Percentiles rank a stretch among this genome's conserved stretches.
These are phyloP conservation scores for Micrasema longulum DNA, from an alignment of 1,140 invertebrate species.

Conservation along the genomic window DNA sequence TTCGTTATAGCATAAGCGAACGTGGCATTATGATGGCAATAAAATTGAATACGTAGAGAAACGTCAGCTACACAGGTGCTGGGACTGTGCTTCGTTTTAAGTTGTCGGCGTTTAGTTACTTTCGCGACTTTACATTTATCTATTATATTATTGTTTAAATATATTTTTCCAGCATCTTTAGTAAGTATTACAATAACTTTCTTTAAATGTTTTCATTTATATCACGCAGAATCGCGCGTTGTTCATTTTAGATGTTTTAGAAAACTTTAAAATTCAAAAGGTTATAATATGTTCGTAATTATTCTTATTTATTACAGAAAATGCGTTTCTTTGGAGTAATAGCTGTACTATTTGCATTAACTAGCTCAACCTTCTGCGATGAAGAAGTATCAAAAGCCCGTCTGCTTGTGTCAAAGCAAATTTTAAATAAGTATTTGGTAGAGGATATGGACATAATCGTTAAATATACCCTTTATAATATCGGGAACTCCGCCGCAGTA, in stretches of 20 bases:
- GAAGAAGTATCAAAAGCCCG: constrained; percentile 77
- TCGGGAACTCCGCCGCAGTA: constrained; percentile 87
- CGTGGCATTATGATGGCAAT: constrained; percentile 26
- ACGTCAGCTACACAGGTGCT: constrained; percentile 42
- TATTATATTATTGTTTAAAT: too few species aligned
- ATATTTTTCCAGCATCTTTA: too few species aligned
- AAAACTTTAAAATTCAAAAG: constrained; percentile 10
- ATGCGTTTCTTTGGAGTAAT: constrained; percentile 63
- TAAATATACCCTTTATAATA: constrained; percentile 89
- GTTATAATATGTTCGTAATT: constrained; percentile 21
- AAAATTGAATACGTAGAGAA: constrained; percentile 44
- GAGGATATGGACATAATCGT: constrained; percentile 97
- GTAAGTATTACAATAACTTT: too few species aligned
- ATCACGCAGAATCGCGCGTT: too few species aligned
- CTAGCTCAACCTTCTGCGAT: constrained; percentile 67
- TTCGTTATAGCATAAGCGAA: constrained; percentile 4
- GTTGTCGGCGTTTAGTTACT: constrained; percentile 1
- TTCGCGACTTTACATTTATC: too few species aligned
- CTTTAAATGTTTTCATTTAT: too few species aligned
- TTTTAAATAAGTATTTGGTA: constrained; percentile 98
- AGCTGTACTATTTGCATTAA: constrained; percentile 60
- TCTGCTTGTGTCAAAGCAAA: constrained; percentile 86
- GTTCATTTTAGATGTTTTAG: too few species aligned
- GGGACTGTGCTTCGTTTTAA: neutral
- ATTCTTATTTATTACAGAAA: constrained; percentile 57